These are phyloP conservation scores for Vombatus ursinus DNA, from an alignment of 2,113 vertebrate species.

Conservation along the genomic window DNA sequence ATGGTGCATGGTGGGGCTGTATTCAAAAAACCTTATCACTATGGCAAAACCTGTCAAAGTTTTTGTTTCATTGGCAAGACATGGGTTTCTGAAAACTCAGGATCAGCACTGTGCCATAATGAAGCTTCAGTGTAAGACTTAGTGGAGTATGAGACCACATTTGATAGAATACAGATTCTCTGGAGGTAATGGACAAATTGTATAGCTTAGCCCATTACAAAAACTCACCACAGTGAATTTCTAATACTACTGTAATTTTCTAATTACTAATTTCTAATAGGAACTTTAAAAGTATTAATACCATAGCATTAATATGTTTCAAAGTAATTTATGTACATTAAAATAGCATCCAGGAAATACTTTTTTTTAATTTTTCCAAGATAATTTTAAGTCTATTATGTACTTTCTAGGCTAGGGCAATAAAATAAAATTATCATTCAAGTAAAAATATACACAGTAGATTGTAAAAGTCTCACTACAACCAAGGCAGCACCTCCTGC, in stretches of 20 bases:
- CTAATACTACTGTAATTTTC: not conserved
- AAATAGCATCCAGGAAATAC: not conserved
- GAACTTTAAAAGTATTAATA: not conserved
- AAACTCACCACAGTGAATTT: not conserved
- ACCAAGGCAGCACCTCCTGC: not conserved
- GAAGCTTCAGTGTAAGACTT: not conserved
- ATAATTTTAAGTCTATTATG: not conserved
- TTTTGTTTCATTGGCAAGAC: not conserved
- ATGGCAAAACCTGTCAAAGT: not conserved
- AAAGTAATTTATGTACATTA: not conserved
- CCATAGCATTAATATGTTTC: not conserved
- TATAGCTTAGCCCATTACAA: not conserved
- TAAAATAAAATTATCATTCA: not conserved
- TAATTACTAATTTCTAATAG: not conserved
- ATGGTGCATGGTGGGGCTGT: not conserved
- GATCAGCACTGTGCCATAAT: not conserved
- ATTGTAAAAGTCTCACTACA: not conserved
- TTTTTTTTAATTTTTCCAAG: not conserved
- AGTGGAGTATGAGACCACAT: not conserved
- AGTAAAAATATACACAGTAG: not conserved
- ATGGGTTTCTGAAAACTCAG: not conserved
- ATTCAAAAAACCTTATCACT: not conserved
- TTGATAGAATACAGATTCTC: not conserved
- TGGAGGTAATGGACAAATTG: not conserved
- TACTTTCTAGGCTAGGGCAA: not conserved